phyloP scores from a whole-genome alignment of 2,888 invertebrate species.

The Baronia brevicornis region DNA sequence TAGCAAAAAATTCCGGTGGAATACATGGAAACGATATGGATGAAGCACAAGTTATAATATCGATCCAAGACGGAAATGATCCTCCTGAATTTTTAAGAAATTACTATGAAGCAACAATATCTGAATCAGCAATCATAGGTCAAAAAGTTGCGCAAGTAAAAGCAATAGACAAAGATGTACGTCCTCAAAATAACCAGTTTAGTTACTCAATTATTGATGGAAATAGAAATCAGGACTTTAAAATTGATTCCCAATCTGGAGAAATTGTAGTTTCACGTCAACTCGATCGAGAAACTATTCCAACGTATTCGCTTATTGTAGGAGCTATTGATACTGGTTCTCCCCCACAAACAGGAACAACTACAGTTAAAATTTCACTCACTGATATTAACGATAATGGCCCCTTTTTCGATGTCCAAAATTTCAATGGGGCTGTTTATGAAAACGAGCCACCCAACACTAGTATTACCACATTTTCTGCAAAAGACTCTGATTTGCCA shows the following conservation, averaged over 20 bases:
- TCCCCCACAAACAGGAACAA: slow-evolving; percentile 94
- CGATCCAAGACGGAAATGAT: slow-evolving; percentile 96
- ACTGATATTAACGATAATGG: slow-evolving; percentile 96
- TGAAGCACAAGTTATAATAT: slow-evolving; percentile 94
- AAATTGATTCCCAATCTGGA: slow-evolving; percentile 90
- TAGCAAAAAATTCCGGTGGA: slow-evolving; percentile 96
- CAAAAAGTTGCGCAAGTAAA: slow-evolving; percentile 85
- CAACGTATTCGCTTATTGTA: slow-evolving; percentile 84
- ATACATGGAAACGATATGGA: slow-evolving; percentile 96
- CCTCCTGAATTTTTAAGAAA: slow-evolving; percentile 92
- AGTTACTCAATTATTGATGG: slow-evolving; percentile 92
- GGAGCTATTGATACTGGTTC: slow-evolving; percentile 92
- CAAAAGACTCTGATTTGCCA: slow-evolving; percentile 91
- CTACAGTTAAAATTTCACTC: slow-evolving; percentile 86
- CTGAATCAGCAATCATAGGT: slow-evolving; percentile 86
- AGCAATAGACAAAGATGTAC: slow-evolving; percentile 93
- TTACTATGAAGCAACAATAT: slow-evolving; percentile 85
- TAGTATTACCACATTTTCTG: slow-evolving; percentile 88
- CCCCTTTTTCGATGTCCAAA: slow-evolving; percentile 84
- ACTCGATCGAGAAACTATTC: slow-evolving; percentile 87
- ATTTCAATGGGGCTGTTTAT: slow-evolving; percentile 83
- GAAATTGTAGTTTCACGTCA: slow-evolving; percentile 84
- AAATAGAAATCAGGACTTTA: slow-evolving; percentile 88
- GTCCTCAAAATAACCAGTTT: slow-evolving; percentile 93
- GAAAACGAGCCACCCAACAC: slow-evolving; percentile 92